Conservation (phyloP, 2,113 vertebrate species). For the Salminus brasiliensis region DNA sequence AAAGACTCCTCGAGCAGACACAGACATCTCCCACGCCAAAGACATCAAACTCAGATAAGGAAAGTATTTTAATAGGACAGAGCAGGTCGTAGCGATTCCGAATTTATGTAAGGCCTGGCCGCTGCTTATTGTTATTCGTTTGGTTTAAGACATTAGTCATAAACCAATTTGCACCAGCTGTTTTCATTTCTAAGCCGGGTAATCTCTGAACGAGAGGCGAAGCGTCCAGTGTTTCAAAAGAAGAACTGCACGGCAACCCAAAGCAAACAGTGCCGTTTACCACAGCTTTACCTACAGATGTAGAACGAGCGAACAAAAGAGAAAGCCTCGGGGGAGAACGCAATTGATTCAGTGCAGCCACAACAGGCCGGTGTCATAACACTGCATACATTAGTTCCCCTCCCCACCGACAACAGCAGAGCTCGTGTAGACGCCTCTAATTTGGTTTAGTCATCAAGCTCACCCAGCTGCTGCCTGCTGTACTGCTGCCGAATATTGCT, state of each 20-base stretch:
- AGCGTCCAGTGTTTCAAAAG: not conserved
- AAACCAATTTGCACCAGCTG: not conserved
- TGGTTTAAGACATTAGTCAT: not conserved
- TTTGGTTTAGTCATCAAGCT: conserved; percentile 16
- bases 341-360: not conserved
- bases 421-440: conserved; percentile 4
- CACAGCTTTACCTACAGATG: not conserved
- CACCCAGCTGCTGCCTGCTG: not conserved
- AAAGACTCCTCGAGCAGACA: conserved; percentile 21
- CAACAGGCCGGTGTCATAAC: conserved; percentile 5
- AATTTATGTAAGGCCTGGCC: not conserved
- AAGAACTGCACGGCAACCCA: not conserved
- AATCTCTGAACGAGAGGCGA: not conserved
- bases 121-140: not conserved
- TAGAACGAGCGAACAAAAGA: not conserved
- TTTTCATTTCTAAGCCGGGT: not conserved
- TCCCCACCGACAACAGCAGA: not conserved
- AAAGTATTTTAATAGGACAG: conserved; percentile 2
- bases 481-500: not conserved
- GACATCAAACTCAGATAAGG: not conserved
- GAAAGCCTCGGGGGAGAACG: not conserved
- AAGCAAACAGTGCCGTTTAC: not conserved
- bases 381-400: not conserved
- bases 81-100: not conserved
- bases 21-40: conserved; percentile 6